phyloP scores from a whole-genome alignment of 1,140 invertebrate genomes.

The Ooceraea biroi region DNA sequence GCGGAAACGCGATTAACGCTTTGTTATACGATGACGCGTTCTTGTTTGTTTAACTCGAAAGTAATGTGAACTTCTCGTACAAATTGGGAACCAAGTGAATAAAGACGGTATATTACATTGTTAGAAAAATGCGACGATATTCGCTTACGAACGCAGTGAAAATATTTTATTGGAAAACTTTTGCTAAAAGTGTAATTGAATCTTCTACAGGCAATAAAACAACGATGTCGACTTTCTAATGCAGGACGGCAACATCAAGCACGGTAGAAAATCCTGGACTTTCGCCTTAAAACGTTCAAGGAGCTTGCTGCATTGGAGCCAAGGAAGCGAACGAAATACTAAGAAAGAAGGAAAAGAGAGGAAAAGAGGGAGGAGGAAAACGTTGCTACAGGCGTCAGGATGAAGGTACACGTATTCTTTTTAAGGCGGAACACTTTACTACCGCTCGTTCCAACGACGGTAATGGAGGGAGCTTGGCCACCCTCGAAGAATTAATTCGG shows the following conservation, averaged over 20 bases:
- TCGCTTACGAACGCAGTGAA: too few relatives aligned
- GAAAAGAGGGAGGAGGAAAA: background rate
- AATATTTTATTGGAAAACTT: too few relatives aligned
- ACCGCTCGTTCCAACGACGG: constrained; percentile 70
- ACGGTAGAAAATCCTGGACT: constrained; percentile 44
- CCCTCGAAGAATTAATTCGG: constrained; percentile 73
- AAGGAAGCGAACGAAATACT: background rate
- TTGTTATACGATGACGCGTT: background rate
- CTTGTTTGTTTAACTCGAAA: constrained; percentile 31
- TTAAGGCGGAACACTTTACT: constrained; percentile 74
- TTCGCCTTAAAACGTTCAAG: constrained; percentile 39
- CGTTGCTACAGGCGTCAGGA: constrained; percentile 65
- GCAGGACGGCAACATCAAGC: constrained; percentile 28
- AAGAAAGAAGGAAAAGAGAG: too few relatives aligned
- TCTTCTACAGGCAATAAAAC: constrained; percentile 2
- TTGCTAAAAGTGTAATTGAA: background rate
- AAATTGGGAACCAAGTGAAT: background rate
- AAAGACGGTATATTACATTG: background rate
- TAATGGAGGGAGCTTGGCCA: constrained; percentile 71
- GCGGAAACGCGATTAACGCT: constrained; percentile 28
- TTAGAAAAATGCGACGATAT: background rate
- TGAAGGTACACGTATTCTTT: constrained; percentile 71
- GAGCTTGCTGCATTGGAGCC: constrained; percentile 18
- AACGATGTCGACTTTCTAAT: constrained; percentile 50
- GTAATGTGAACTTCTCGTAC: background rate